These are phyloP conservation scores for Zeugodacus cucurbitae DNA, from an alignment of 1,140 invertebrate genomes.

Conservation along the genomic window DNA sequence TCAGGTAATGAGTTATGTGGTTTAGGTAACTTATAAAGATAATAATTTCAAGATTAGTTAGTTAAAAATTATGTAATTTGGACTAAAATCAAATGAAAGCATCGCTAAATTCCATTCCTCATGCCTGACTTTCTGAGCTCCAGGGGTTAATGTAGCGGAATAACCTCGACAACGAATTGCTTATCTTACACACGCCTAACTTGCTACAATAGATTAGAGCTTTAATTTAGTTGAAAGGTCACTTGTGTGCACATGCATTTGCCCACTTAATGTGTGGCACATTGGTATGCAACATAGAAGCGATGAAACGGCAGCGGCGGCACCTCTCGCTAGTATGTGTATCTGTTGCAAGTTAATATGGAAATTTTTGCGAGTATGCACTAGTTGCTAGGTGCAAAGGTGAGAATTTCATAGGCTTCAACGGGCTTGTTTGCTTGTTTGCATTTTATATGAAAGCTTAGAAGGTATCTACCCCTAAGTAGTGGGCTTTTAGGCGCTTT, in stretches of 20 bases:
- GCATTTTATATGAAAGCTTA: neutral
- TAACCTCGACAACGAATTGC: neutral
- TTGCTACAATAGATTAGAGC: constrained; percentile 25
- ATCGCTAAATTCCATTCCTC: too few species aligned
- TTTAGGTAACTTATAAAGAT: too few species aligned
- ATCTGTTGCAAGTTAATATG: neutral
- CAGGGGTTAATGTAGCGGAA: constrained; percentile 6
- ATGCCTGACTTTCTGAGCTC: too few species aligned
- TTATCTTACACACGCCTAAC: constrained; percentile 34
- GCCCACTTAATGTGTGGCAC: constrained; percentile 28
- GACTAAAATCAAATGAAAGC: too few species aligned
- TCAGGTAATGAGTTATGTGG: too few species aligned
- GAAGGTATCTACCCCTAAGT: neutral
- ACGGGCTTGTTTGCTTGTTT: too few species aligned
- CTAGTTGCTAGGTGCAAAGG: neutral
- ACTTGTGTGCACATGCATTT: neutral
- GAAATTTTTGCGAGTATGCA: neutral
- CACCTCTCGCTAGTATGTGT: neutral
- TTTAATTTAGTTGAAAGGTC: constrained; percentile 36
- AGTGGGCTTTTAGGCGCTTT: neutral
- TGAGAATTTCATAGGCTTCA: neutral
- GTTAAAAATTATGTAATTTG: too few species aligned
- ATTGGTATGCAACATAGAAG: neutral
- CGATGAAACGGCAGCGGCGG: neutral
- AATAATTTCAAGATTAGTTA: too few species aligned